Base-by-base conservation (phyloP, 1,140 invertebrate species). In the Nephotettix cincticeps region DNA sequence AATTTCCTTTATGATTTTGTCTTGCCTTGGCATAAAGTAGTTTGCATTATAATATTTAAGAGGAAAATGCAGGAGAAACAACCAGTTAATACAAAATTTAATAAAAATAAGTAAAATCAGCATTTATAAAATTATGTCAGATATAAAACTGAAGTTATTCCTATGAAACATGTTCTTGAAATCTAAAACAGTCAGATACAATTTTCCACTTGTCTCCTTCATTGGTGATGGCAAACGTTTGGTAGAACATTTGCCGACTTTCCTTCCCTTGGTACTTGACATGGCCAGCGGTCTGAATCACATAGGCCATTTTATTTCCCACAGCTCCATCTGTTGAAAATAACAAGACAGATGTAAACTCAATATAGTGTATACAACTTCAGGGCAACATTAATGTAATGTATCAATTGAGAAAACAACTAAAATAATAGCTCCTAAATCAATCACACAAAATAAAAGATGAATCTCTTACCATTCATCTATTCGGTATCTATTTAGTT, bases 151-250 rank as follows among this genome's bases (percentile, higher is more conserved):
- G 9, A 43, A n/a, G 40, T 43, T 9, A 51, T 23, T 14, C 27
- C 63, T 67, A 56, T 1, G 71, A 40, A 11, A 75, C 14, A 45
- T 73, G 70, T 76, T 91, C 89, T 85, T 93, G 90, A 75, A 90
- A 83, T 77, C 93, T 84, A 76, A 91, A 94, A 74, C 87, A 91
- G 78, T 95, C 93, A 54, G 88, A 93, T 25, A 92, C 91, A 71
- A 96, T 93, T 83, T 94, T 94, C 93, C 93, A 95, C 78, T 94
- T 93, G 70, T 93, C 91, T 23, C 87, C 90, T 75, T 91, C 86
- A 14, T 90, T 91, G 0, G 92, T 93, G 19, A 96, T 87, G 0
- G 94, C 80, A 76, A 95, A 95, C 13, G 88, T 91, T 80, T 96
- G 92, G 75, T 90, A 88, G 75, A 94, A 95, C 6, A 87, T 83